Percentiles rank a stretch among this genome's conserved stretches.
phyloP scores from a whole-genome alignment of 1,140 invertebrate genomes.

The Caenorhabditis tropicalis region DNA sequence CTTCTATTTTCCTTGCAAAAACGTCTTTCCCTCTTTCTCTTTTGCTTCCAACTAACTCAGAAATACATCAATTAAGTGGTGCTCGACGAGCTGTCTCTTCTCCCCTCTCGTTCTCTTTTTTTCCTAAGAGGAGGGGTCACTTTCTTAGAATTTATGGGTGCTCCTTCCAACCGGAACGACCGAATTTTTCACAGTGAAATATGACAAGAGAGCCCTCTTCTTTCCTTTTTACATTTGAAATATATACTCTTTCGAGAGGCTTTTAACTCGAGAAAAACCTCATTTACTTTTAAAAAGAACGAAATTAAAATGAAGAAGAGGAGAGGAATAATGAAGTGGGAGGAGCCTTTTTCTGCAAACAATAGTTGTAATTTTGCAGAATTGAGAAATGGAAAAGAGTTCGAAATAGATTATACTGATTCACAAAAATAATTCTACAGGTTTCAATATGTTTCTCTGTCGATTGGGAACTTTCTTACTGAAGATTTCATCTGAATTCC shows the following conservation, averaged over 20 bases:
- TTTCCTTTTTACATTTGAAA: neutral
- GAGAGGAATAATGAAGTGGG: neutral
- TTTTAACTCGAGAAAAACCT: neutral
- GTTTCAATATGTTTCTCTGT: too few species aligned
- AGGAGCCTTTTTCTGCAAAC: neutral
- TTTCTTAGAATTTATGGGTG: constrained; percentile 42
- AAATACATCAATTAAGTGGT: constrained; percentile 40
- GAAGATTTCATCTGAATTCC: neutral
- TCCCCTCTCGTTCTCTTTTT: too few species aligned
- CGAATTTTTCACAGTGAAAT: constrained; percentile 40
- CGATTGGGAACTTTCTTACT: neutral
- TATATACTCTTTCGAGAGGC: neutral
- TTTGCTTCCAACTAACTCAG: neutral
- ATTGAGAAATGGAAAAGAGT: too few species aligned
- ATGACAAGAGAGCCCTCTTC: neutral
- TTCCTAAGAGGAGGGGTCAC: neutral
- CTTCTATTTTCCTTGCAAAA: neutral
- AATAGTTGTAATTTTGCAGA: too few species aligned
- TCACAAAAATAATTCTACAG: too few species aligned
- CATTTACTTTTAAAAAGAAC: neutral
- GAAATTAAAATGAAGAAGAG: neutral
- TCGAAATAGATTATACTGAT: too few species aligned
- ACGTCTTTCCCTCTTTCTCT: neutral
- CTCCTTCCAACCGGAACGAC: constrained; percentile 33
- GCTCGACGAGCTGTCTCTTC: constrained; percentile 13